Conservation (phyloP, 2,113 vertebrate genomes). For the Cacatua alba region DNA sequence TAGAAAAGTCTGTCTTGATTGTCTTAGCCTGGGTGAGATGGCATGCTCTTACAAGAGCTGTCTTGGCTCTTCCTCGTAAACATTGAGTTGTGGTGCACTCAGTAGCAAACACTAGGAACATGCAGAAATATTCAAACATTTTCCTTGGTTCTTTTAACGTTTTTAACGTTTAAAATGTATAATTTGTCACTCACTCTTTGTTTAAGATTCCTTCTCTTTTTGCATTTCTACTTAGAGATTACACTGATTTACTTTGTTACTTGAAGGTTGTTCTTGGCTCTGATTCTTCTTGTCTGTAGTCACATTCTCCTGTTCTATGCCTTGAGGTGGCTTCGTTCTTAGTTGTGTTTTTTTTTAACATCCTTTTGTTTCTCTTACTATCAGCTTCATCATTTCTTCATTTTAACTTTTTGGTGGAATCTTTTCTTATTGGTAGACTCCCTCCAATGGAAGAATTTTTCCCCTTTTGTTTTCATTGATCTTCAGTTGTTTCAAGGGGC, state of each 20-base stretch:
- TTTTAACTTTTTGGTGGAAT: neutral
- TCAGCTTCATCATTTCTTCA: neutral
- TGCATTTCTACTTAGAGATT: neutral
- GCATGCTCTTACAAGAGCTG: accelerated
- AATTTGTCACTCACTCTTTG: neutral
- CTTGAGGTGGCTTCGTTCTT: neutral
- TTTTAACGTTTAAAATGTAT: neutral
- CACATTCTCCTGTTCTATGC: neutral
- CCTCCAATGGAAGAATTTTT: neutral
- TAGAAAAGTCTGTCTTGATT: neutral
- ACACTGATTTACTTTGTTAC: neutral
- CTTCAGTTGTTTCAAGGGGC: neutral
- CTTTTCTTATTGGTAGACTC: neutral
- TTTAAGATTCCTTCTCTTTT: neutral
- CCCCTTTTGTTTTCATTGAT: neutral
- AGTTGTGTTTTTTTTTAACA: neutral
- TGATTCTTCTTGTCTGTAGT: neutral
- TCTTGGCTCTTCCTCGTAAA: neutral
- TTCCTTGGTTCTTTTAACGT: neutral
- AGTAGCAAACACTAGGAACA: neutral
- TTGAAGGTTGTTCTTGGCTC: neutral
- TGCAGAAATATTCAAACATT: neutral
- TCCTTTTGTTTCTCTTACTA: neutral
- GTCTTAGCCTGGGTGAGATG: neutral
- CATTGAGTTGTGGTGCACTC: neutral